Conservation (phyloP, 1,140 invertebrate genomes). For the Arion vulgaris region DNA sequence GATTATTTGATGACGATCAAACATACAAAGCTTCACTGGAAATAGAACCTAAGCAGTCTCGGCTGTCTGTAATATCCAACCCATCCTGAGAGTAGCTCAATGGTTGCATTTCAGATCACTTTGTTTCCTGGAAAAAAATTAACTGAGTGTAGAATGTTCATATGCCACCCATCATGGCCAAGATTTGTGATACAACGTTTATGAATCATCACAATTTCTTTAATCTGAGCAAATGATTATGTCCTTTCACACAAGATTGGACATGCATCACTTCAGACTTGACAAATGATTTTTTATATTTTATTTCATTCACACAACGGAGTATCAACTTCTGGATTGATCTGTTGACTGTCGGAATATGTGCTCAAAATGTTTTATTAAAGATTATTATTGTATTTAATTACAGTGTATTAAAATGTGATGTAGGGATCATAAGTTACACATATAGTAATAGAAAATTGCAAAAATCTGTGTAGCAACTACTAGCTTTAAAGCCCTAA, state of each 20-base stretch:
- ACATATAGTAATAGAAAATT: no score
- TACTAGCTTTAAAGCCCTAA: no score
- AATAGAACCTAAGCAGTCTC: conserved; percentile 82
- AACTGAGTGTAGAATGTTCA: neutral
- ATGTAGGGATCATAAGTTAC: no score
- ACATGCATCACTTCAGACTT: neutral
- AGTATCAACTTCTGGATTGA: neutral
- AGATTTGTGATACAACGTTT: neutral
- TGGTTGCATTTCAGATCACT: neutral
- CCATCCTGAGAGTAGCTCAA: conserved; percentile 41
- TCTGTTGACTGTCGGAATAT: no score
- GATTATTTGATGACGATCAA: conserved; percentile 85
- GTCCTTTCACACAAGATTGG: neutral
- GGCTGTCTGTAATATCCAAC: conserved; percentile 62
- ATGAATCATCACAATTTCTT: neutral
- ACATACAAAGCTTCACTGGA: conserved; percentile 87
- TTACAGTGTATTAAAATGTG: no score
- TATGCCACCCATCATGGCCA: neutral
- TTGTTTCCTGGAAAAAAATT: neutral
- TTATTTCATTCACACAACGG: neutral
- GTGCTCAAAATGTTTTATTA: no score
- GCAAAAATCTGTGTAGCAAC: no score
- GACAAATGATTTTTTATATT: neutral
- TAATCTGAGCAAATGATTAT: neutral
- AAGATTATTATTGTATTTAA: no score